Base-by-base conservation (phyloP, 2,797 vertebrate genomes). In the Cephalopachus bancanus region DNA sequence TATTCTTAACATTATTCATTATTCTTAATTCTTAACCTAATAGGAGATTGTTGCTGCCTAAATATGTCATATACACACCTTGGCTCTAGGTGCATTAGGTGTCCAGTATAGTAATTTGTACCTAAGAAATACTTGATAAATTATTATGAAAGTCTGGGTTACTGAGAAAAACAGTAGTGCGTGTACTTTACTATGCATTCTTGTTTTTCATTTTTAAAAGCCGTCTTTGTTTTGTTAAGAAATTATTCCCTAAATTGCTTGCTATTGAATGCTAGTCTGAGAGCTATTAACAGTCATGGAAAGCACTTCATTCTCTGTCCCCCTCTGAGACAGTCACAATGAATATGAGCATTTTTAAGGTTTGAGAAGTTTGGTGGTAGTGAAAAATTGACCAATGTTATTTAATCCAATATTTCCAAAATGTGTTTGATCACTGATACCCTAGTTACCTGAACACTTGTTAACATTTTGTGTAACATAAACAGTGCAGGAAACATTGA, bases 141-240 rank as follows among this genome's bases (percentile, higher is more conserved):
- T 75, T 86, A 75, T 91, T 14, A 72, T 60, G 59, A 95, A 89
- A 78, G 64, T 85, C 28, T 87, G 5, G n/a, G 17, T 83, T 89
- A 85, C 53, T 92, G 44, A 69, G 64, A 91, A 93, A 95, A 93
- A 1, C 30, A 90, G 26, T 51, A 79, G 2, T 74, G 10, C 5
- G 74, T 86, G 33, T 11, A 64, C 64, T 88, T 93, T 87, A 91
- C 62, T 94, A 76, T 83, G 10, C 26, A 76, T 2, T 44, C 8
- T 84, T 92, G 28, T 15, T 92, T 95, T 96, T 92, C 10, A 83
- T 75, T 94, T 93, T 91, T 71, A 69, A 95, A 95, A 94, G n/a
- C 51, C 81, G 10, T 65, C 85, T 2, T 80, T 88, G 44, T 94
- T 95, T 93, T 2, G 0, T 91, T 79, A 83, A 49, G 49, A 24